These are phyloP conservation scores for Takifugu bimaculatus DNA, from an alignment of 2,113 vertebrate species.

Conservation along the genomic window DNA sequence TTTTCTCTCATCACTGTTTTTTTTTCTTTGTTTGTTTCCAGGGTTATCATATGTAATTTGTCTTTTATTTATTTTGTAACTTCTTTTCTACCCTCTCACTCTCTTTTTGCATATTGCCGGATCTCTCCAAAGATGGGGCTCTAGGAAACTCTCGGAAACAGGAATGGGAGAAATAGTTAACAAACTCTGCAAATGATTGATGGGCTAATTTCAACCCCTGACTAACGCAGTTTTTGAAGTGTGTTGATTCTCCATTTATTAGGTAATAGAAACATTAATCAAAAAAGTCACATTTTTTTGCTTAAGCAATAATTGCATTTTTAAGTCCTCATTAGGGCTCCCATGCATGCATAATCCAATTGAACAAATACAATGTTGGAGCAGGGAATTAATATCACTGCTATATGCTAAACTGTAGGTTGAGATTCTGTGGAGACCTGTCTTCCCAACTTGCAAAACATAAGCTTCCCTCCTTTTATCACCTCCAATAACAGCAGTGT, in stretches of 20 bases:
- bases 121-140: constrained; percentile 57
- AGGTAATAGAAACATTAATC: constrained; percentile 98
- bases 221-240: constrained; percentile 96
- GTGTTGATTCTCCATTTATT: constrained; percentile 97
- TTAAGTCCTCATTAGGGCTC: constrained; percentile 87
- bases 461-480: too few species aligned
- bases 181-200: constrained; percentile 94
- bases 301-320: constrained; percentile 91
- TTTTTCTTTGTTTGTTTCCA: background rate
- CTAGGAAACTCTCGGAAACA: constrained; percentile 24
- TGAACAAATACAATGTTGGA: constrained; percentile 75
- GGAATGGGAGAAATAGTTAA: constrained; percentile 79
- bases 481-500: too few species aligned
- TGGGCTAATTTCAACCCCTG: constrained; percentile 94
- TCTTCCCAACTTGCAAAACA: constrained; percentile 15
- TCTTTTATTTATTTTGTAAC: constrained; percentile 18
- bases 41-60: constrained; percentile 44
- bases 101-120: constrained; percentile 52
- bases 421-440: constrained; percentile 45
- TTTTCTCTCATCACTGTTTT: constrained; percentile 30
- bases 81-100: background rate
- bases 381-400: constrained; percentile 74
- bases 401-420: constrained; percentile 67
- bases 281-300: constrained; percentile 78
- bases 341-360: constrained; percentile 82